These are phyloP conservation scores for Actinemys pallida DNA, from an alignment of 2,113 vertebrate species.

Conservation along the genomic window DNA sequence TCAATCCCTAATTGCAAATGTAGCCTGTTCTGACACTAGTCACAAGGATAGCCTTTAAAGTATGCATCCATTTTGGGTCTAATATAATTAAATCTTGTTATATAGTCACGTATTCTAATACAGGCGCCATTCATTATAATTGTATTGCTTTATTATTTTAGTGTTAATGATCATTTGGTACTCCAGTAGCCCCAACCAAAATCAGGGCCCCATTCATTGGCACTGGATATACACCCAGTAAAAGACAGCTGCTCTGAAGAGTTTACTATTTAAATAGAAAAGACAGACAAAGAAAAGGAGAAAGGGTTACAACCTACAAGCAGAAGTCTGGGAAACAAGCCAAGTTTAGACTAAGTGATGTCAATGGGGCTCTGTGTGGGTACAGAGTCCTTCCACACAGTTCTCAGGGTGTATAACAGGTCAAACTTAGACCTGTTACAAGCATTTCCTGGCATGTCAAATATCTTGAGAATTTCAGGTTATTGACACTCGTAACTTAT, in stretches of 20 bases:
- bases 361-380: neutral
- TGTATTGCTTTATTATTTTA: neutral
- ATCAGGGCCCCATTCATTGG: neutral
- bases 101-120: neutral
- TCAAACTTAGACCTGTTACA: neutral
- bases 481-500: neutral
- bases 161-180: neutral
- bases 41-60: conserved; percentile 4
- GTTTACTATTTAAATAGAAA: neutral
- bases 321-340: neutral
- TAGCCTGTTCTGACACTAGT: conserved; percentile 17
- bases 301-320: neutral
- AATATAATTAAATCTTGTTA: conserved; percentile 57
- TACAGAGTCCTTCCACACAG: neutral
- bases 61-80: conserved; percentile 41
- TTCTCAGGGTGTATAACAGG: neutral
- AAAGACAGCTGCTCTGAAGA: neutral
- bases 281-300: neutral
- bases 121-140: neutral
- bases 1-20: conserved; percentile 17
- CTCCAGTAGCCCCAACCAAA: neutral
- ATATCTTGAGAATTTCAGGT: neutral
- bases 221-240: neutral
- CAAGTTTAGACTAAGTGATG: neutral
- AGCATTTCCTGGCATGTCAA: neutral